phyloP scores from a whole-genome alignment of 1,140 invertebrate species.

The Temnothorax curvispinosus region DNA sequence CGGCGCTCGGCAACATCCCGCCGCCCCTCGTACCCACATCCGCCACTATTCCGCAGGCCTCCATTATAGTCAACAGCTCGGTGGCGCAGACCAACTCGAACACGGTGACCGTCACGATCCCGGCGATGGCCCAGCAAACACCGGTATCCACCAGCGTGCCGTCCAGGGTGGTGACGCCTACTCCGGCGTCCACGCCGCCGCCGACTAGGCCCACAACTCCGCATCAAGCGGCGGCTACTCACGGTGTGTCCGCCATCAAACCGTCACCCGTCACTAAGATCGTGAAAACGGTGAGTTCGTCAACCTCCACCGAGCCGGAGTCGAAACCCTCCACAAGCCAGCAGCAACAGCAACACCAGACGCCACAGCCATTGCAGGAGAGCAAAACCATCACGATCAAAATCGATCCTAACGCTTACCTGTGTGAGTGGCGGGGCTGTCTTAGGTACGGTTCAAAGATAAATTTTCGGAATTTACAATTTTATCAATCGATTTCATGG shows the following conservation, averaged over 20 bases:
- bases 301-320: constrained; percentile 77
- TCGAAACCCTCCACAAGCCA: constrained; percentile 81
- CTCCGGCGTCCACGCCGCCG: constrained; percentile 82
- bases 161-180: constrained; percentile 82
- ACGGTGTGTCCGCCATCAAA: constrained; percentile 63
- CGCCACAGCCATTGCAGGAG: constrained; percentile 46
- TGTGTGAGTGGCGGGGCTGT: constrained; percentile 97
- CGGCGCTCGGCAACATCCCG: constrained; percentile 83
- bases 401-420: constrained; percentile 87
- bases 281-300: constrained; percentile 78
- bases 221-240: constrained; percentile 78
- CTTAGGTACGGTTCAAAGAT: constrained; percentile 87
- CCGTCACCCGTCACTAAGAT: constrained; percentile 67
- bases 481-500: background rate
- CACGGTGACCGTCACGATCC: constrained; percentile 76
- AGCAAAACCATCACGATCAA: constrained; percentile 84
- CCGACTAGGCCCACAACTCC: constrained; percentile 84
- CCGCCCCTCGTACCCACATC: constrained; percentile 83
- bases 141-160: constrained; percentile 82
- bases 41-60: constrained; percentile 83
- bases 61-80: constrained; percentile 83
- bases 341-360: constrained; percentile 62
- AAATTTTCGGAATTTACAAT: background rate
- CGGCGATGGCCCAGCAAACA: constrained; percentile 77
- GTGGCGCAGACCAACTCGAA: constrained; percentile 77